Base-by-base conservation (phyloP, 2,113 vertebrate species). In the Sapayoa aenigma region DNA sequence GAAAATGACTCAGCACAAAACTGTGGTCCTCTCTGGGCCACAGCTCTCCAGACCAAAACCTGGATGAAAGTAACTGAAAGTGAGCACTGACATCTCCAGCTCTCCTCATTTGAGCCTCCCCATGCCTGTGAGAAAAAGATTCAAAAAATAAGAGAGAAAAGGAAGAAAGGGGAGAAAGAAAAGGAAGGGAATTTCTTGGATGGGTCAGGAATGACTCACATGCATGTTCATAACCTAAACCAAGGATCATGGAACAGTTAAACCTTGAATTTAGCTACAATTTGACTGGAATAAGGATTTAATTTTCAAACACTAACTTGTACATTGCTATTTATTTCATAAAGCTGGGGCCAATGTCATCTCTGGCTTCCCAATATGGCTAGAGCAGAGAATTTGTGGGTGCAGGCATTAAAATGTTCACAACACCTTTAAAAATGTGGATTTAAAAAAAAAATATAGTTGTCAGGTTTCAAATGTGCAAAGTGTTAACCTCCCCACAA, bases 401-500 rank as follows among this genome's bases (percentile, higher is more conserved):
- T 37, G n/a, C 52, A 50, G 37, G 39, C 72, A 18, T 35, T 33
- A n/a, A 65, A 63, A 39, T 66, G 30, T 69, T 87, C 73, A 76
- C 35, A 84, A 30, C 88, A 79, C 80, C 85, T 90, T 74, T 72
- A 81, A 91, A 91, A 93, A 42, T 60, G 60, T 79, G 46, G 3
- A 27, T 90, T 49, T 8, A 9, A 24, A 74, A 71, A 76, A 2
- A 0, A 72, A 35, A 77, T 82, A 71, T 6, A 84, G 89, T 47
- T 89, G 88, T 91, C 77, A 80, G n/a, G 68, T 85, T 93, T 87
- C 69, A 95, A 97, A 96, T 94, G 94, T 97, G 95, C 93, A 93
- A 96, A 96, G 94, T 79, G 93, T 97, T 97, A 97, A 96, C 92
- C 89, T 92, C 53, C 56, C 68, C 71, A 39, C 89, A 92, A 85